Conservation (phyloP, 37 sponge, comb jelly and placozoan genomes). For the Geodia barretti region DNA sequence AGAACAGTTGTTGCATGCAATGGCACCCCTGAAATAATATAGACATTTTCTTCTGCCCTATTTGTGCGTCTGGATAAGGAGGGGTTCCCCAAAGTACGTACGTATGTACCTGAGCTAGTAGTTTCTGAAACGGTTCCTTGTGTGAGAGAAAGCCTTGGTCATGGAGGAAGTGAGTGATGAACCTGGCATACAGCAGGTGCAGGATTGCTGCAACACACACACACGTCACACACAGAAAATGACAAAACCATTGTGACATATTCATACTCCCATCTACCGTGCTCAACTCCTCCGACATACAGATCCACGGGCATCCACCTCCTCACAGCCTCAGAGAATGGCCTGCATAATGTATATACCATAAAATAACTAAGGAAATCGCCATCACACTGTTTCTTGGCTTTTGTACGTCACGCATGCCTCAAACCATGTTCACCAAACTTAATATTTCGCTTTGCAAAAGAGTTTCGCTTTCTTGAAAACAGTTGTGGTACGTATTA, state of each 20-base stretch:
- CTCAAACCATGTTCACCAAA: too few relatives aligned
- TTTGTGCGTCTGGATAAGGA: too few relatives aligned
- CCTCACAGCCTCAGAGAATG: conserved; percentile 41
- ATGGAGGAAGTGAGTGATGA: conserved; percentile 80
- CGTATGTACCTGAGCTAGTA: conserved; percentile 74
- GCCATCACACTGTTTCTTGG: too few relatives aligned
- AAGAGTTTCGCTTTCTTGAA: too few relatives aligned
- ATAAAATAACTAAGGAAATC: neutral
- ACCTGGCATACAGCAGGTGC: conserved; percentile 88
- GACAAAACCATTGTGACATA: neutral
- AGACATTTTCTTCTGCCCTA: too few relatives aligned
- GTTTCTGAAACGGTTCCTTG: conserved; percentile 80
- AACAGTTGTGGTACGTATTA: neutral
- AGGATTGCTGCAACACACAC: conserved; percentile 60
- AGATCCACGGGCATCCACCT: conserved; percentile 82
- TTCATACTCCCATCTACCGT: conserved; percentile 48
- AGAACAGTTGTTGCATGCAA: too few relatives aligned
- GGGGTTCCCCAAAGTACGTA: too few relatives aligned
- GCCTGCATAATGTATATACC: neutral
- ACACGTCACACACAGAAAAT: neutral
- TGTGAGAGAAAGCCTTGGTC: conserved; percentile 59
- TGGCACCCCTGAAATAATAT: too few relatives aligned
- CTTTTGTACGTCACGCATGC: neutral
- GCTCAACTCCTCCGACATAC: conserved; percentile 88
- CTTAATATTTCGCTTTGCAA: too few relatives aligned